Evolutionary conservation across 2,888 invertebrate genomes (phyloP).

Genomic region (Pseudococcus longispinus): DNA sequence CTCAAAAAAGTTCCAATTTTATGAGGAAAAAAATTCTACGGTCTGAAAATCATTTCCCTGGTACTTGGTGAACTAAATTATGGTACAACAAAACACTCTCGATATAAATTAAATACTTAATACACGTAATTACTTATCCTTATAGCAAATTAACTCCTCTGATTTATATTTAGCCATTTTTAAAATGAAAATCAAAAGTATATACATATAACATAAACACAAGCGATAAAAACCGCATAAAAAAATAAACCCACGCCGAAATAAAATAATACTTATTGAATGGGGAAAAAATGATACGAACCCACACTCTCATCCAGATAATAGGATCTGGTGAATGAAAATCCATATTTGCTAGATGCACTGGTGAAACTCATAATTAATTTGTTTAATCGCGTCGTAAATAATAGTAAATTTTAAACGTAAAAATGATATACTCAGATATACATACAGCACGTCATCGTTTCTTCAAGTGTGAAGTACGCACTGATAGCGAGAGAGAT

Average conservation of each 20-base stretch:
- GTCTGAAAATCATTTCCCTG: background rate
- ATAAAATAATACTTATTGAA: background rate
- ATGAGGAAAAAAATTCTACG: background rate
- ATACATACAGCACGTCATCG: background rate
- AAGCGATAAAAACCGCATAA: background rate
- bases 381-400: background rate
- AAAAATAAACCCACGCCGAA: background rate
- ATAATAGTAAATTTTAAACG: background rate
- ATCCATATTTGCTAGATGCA: slow-evolving; percentile 40
- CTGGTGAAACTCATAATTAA: slow-evolving; percentile 47
- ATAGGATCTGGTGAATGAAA: slow-evolving; percentile 48
- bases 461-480: background rate
- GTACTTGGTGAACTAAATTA: background rate
- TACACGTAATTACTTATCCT: too few relatives aligned
- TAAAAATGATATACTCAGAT: background rate
- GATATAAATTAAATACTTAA: too few relatives aligned
- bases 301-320: slow-evolving; percentile 44
- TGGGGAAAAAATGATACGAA: slow-evolving; percentile 21
- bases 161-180: too few relatives aligned
- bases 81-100: background rate
- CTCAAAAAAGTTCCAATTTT: background rate
- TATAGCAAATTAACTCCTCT: too few relatives aligned
- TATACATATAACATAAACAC: background rate
- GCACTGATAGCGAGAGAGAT: slow-evolving; percentile 31
- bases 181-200: background rate